Base-by-base conservation (phyloP, 2,888 invertebrate species). In the Dioctria linearis region DNA sequence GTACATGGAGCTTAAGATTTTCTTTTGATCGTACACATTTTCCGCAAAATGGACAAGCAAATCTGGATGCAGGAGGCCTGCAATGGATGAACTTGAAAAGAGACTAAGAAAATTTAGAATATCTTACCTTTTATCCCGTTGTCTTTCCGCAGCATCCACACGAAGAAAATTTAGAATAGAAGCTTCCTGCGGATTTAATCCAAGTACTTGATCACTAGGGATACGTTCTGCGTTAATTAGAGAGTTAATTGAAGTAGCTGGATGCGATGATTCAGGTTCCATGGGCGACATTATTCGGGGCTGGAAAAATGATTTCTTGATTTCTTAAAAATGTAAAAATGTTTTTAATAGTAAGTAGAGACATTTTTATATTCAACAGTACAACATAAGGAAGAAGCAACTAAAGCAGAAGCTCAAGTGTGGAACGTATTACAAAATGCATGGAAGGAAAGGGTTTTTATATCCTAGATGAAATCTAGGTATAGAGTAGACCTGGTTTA, bases 21-120 rank as follows among this genome's bases (percentile, higher is more conserved):
- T 96, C 96, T 89, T 96, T 96, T 67, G 95, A 95, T 80, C 96
- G 91, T 57, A 96, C 96, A 88, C 96, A 96, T 88, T 96, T 96
- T 71, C 95, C 95, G 88, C 96, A 96, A 87, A 96, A 96, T 0
- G 96, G 96, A 86, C 96, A 96, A 46, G 96, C 95, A 88, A 96
- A 96, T 80, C 95, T 92, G 46, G 89, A 88, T n/a, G 88, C 86
- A 65, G 87, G 87, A 5, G 88, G 87, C 51, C 88, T 88, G 83
- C 8, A 83, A 83, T 78, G 37, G 49, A 80, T 5, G 5, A 69
- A 78, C 49, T 63, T 78, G 42, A 61, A 80, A 80, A 57, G n/a
- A 59, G 39, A 67, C n/a, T 43, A n/a, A 37, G 25, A 43, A 13
- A 67, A 51, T 89, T 61, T 4, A 39, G n/a, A 37, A 42, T 43